Conservation (phyloP, 2,113 vertebrate genomes). For the Lates calcarifer region DNA sequence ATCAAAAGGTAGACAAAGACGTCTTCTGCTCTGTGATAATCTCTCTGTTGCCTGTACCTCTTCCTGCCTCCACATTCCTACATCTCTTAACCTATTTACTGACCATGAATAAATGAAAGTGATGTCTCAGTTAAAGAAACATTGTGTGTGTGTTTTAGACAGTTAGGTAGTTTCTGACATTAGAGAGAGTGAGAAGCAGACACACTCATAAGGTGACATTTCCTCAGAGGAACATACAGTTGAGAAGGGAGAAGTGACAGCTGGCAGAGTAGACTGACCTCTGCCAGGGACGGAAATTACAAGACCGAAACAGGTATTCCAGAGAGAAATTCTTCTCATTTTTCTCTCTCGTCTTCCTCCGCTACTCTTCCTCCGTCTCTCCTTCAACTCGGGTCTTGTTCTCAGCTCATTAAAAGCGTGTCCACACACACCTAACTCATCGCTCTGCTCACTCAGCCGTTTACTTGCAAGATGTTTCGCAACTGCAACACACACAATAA, state of each 20-base stretch:
- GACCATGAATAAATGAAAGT: background rate
- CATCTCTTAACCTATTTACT: conserved; percentile 1
- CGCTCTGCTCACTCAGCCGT: conserved; percentile 55
- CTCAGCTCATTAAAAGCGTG: conserved; percentile 75
- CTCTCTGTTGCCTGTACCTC: background rate
- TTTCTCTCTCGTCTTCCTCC: background rate
- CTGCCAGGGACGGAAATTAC: conserved; percentile 31
- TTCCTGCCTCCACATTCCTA: background rate
- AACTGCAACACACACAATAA: conserved; percentile 5
- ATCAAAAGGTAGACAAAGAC: conserved; percentile 35
- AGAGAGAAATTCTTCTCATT: conserved; percentile 22
- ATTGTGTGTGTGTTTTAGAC: background rate
- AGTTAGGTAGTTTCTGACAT: background rate
- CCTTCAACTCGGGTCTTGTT: conserved; percentile 51
- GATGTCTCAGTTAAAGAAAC: background rate
- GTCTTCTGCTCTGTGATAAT: conserved; percentile 22
- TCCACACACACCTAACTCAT: conserved; percentile 62
- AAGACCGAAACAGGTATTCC: conserved; percentile 23
- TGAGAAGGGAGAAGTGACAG: conserved; percentile 37
- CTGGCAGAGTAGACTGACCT: conserved; percentile 49
- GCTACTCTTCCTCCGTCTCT: conserved; percentile 17
- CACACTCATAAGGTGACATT: conserved; percentile 17
- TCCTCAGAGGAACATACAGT: conserved; percentile 8
- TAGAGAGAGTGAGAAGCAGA: background rate
- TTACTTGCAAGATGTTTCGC: conserved; percentile 65